A percentile compares a stretch with the other conserved stretches of the same genome.
Evolutionary conservation across 2,797 vertebrate genomes (phyloP).

Genomic region (Pterois miles): DNA sequence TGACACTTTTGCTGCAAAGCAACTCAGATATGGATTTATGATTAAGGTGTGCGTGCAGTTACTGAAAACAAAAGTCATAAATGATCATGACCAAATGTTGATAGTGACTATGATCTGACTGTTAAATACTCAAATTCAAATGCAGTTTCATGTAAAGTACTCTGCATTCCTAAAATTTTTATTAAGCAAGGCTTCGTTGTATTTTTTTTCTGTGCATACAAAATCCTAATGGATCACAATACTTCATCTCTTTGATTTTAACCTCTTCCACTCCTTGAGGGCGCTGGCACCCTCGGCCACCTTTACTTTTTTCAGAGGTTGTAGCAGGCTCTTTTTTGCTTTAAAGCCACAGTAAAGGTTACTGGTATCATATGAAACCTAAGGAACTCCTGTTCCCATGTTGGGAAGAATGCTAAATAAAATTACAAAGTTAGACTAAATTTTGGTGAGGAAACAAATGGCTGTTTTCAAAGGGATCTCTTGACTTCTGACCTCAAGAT

Average conservation of each 20-base stretch:
- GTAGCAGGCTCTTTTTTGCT: no score
- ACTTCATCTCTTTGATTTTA: background rate
- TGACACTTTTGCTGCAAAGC: conserved; percentile 13
- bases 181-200: background rate
- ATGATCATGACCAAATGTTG: background rate
- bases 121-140: background rate
- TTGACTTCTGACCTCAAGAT: no score
- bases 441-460: no score
- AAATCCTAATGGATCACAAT: background rate
- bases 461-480: no score
- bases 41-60: background rate
- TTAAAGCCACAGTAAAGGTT: no score
- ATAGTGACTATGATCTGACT: background rate
- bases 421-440: no score
- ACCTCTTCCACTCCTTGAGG: background rate
- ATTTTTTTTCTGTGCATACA: background rate
- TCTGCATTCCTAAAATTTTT: background rate
- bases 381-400: no score
- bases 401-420: no score
- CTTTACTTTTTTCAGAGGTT: no score
- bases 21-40: conserved; percentile 1
- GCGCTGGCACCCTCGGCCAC: no score
- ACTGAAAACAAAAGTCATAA: conserved; percentile 2
- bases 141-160: background rate
- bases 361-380: no score